Conservation (phyloP, 2,888 invertebrate genomes). For the Leptinotarsa peninsularis region DNA sequence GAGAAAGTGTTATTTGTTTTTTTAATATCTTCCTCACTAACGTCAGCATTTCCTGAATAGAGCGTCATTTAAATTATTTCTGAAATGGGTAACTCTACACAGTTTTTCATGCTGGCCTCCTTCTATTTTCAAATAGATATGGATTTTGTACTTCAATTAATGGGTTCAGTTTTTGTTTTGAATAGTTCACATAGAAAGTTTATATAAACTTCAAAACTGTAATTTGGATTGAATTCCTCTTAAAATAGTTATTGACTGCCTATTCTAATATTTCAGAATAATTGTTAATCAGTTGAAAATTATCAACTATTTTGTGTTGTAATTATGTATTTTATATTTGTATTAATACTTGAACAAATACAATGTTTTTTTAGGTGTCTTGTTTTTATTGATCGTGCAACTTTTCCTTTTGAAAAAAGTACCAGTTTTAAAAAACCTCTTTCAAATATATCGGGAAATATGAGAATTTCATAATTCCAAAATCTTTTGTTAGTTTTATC, state of each 20-base stretch:
- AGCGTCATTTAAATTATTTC: no score
- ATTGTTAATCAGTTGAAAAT: neutral
- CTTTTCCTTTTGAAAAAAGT: neutral
- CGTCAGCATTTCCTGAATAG: no score
- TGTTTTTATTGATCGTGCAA: neutral
- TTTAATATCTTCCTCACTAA: no score
- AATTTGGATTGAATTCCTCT: neutral
- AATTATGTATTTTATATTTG: slow-evolving; percentile 50
- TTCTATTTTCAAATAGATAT: no score
- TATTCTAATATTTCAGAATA: slow-evolving; percentile 6
- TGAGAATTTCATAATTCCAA: no score
- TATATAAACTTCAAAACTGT: neutral
- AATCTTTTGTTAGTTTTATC: no score
- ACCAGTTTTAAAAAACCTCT: no score
- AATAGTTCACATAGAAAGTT: slow-evolving; percentile 5
- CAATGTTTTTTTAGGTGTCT: slow-evolving; percentile 24
- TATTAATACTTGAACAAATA: slow-evolving; percentile 45
- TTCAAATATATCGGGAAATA: no score
- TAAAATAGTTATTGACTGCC: neutral
- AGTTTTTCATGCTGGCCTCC: no score
- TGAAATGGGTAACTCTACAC: no score
- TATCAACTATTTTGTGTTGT: slow-evolving; percentile 13
- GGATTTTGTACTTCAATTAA: no score
- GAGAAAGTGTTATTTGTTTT: no score
- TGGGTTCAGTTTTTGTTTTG: neutral